phyloP scores from a whole-genome alignment of 2,113 vertebrate genomes.

The Peucedramus taeniatus region DNA sequence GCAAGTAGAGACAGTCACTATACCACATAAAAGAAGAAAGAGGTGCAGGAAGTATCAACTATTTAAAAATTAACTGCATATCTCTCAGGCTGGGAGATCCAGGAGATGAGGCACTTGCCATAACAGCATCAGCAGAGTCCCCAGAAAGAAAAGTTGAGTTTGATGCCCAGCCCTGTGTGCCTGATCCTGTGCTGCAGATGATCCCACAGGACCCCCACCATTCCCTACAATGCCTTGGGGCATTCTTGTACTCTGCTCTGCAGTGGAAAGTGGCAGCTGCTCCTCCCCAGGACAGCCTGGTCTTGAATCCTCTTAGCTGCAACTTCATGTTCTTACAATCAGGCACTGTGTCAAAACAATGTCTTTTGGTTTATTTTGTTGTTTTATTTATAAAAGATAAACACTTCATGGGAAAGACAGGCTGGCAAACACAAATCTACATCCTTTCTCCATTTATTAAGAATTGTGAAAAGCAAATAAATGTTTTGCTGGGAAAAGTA shows the following conservation, averaged over 20 bases:
- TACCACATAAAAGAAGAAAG: background rate
- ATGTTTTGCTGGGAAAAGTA: background rate
- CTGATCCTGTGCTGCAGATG: background rate
- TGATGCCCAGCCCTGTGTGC: background rate
- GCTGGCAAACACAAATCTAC: background rate
- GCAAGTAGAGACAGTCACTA: background rate
- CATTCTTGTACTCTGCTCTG: background rate
- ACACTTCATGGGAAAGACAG: background rate
- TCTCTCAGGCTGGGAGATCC: background rate
- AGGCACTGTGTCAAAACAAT: background rate
- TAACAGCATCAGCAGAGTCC: background rate
- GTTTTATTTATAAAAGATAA: background rate
- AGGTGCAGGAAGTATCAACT: background rate
- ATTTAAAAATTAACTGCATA: background rate
- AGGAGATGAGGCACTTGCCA: background rate
- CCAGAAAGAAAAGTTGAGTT: background rate
- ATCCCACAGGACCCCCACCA: background rate
- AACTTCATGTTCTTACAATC: background rate
- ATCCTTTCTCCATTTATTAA: background rate
- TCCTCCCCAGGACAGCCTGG: background rate
- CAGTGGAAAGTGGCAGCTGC: background rate
- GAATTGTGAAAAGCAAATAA: constrained; percentile 6
- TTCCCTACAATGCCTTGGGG: background rate
- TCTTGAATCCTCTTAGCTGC: background rate
- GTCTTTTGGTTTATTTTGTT: background rate